phyloP scores from a whole-genome alignment of 2,113 vertebrate genomes.

The Budorcas taxicolor region DNA sequence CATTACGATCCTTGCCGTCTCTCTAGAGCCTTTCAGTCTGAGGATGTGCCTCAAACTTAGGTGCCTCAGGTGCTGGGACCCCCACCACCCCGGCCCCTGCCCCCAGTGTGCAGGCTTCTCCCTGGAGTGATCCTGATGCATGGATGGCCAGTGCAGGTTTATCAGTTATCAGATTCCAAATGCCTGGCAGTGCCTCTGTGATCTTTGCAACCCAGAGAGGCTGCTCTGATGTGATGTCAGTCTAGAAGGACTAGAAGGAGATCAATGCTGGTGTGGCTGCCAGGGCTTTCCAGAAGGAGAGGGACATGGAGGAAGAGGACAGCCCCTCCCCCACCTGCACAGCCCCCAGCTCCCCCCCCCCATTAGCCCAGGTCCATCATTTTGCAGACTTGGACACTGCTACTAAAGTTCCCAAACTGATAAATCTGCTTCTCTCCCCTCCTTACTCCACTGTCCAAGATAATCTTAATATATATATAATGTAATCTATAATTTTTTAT shows the following conservation, averaged over 20 bases:
- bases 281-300: background rate
- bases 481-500: background rate
- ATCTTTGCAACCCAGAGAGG: background rate
- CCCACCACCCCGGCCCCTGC: background rate
- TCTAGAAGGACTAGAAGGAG: background rate
- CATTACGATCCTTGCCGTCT: background rate
- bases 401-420: background rate
- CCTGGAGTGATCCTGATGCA: background rate
- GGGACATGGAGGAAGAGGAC: background rate
- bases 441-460: background rate
- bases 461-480: background rate
- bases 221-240: background rate
- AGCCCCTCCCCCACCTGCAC: background rate
- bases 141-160: background rate
- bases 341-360: background rate
- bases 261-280: background rate
- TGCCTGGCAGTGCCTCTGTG: background rate
- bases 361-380: background rate
- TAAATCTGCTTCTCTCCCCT: background rate
- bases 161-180: background rate
- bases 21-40: background rate
- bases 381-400: background rate
- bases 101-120: background rate
- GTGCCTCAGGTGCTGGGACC: background rate
- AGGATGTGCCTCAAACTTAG: background rate